Percentiles rank a stretch among this genome's conserved stretches.
phyloP scores from a whole-genome alignment of 2,113 vertebrate genomes.

The Cisticola juncidis region DNA sequence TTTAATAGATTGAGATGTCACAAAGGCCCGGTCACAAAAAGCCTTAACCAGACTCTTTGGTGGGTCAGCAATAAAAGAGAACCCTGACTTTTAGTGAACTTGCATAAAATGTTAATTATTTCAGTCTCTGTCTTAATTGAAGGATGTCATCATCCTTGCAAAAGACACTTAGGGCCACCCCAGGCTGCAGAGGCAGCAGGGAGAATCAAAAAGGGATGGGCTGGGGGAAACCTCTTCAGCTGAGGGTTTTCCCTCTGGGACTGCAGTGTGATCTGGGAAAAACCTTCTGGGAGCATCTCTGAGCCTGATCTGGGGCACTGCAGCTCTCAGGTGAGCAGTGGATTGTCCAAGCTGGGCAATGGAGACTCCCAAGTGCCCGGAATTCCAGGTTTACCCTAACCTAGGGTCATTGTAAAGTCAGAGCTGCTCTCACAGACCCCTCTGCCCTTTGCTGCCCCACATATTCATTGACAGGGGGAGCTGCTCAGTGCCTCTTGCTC shows the following conservation, averaged over 20 bases:
- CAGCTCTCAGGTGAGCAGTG: not conserved
- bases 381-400: not conserved
- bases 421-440: not conserved
- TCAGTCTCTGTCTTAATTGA: not conserved
- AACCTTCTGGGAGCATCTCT: not conserved
- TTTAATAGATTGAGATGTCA: not conserved
- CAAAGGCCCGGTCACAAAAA: not conserved
- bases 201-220: not conserved
- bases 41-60: not conserved
- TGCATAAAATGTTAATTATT: not conserved
- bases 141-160: not conserved
- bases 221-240: accelerated
- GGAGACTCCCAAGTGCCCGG: accelerated
- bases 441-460: not conserved
- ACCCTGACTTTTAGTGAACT: not conserved
- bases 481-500: not conserved
- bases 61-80: not conserved
- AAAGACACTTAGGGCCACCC: not conserved
- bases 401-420: not conserved
- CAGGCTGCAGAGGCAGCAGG: not conserved
- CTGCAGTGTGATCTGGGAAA: not conserved
- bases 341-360: not conserved
- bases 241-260: not conserved
- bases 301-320: not conserved
- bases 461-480: not conserved